A percentile compares a stretch with the other conserved stretches of the same genome.
Conservation (phyloP, 2,888 invertebrate species). For the Chrysolina americana region DNA sequence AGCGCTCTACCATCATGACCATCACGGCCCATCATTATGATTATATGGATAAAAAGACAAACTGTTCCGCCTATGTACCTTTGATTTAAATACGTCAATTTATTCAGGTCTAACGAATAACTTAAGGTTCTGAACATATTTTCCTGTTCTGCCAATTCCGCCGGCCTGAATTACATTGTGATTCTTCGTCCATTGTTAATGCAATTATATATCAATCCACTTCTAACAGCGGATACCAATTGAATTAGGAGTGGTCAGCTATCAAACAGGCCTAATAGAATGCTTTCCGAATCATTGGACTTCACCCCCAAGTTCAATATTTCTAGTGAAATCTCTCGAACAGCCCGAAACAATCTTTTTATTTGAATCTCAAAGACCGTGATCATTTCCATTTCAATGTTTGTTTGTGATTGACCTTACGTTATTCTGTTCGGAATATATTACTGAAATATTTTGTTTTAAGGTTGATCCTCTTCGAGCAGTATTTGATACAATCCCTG, state of each 20-base stretch:
- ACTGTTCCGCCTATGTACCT: conserved; percentile 24
- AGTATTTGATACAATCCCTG: too few relatives aligned
- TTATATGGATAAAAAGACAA: background rate
- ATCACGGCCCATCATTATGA: too few relatives aligned
- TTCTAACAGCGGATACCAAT: conserved; percentile 52
- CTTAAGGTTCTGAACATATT: conserved; percentile 42
- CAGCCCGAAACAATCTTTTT: background rate
- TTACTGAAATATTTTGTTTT: too few relatives aligned
- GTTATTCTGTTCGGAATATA: too few relatives aligned
- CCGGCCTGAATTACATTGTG: conserved; percentile 42
- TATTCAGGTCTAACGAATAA: conserved; percentile 47
- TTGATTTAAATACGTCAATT: conserved; percentile 36
- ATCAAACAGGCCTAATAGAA: conserved; percentile 55
- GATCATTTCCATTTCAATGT: too few relatives aligned
- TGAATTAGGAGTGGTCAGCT: conserved; percentile 55
- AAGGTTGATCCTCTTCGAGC: too few relatives aligned
- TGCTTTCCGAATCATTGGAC: conserved; percentile 32
- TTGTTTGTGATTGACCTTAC: too few relatives aligned
- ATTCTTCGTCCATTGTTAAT: conserved; percentile 57
- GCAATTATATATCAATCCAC: conserved; percentile 59
- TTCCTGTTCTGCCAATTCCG: conserved; percentile 38
- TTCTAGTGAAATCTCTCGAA: conserved; percentile 4
- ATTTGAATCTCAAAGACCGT: background rate
- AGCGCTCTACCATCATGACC: too few relatives aligned
- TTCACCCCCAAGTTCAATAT: conserved; percentile 2